Base-by-base conservation (phyloP, 2,113 vertebrate species). In the Serinus canaria region DNA sequence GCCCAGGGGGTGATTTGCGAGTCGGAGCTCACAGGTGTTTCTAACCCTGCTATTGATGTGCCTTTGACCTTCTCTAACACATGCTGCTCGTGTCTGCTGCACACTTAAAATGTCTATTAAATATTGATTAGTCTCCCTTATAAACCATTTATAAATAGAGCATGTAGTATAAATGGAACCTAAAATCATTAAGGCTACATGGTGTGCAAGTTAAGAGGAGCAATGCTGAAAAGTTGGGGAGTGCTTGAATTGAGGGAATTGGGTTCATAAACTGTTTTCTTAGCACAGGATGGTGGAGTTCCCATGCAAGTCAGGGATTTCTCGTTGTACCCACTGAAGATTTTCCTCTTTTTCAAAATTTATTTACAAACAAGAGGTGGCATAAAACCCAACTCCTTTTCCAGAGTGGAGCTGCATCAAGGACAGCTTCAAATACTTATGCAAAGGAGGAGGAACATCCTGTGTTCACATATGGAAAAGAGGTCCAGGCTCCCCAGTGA, bases 141-240 rank as follows among this genome's bases (percentile, higher is more conserved):
- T 80, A 95, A 95, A 68, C 79, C 67, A 74, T 94, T 96, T 83
- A 83, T 80, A 91, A 94, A 90, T 77, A 87, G 87, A 70, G 41
- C 72, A n/a, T 63, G 89, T 67, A 92, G 83, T 86, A 81, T 35
- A 95, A 95, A 80, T 63, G 77, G 77, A 95, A 80, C 86, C 73
- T 60, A 21, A 92, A 92, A 83, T 93, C 89, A 70, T 96, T 86
- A 90, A 83, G 75, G 72, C 89, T 90, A 22, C 82, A 78, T 6
- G 75, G 64, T 70, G 63, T 80, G 91, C 87, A 95, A 80, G 79
- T 74, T 93, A 92, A 95, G 59, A 41, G 82, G 10, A 67, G 67
- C 63, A 83, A 68, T 47, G 35, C 17, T 64, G 82, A 14, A 43
- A 90, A 91, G 47, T 55, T 59, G 90, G 28, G 67, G 67, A 80